Evolutionary conservation across 2,113 vertebrate species (phyloP), one percentile per base, ranked within the genome.

Genomic region (Leucoraja erinaceus): DNA sequence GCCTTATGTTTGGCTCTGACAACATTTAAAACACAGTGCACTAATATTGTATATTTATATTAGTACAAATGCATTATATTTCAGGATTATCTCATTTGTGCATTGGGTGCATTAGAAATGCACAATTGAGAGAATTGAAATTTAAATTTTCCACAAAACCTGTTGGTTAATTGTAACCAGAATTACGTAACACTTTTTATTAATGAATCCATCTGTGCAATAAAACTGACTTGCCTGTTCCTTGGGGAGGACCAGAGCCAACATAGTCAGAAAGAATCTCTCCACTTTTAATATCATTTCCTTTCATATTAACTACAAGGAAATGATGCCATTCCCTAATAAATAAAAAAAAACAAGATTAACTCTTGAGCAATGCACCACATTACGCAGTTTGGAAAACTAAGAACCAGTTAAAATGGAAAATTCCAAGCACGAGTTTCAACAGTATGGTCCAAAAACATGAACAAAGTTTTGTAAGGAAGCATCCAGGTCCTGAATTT

Each of bases 261-360:
- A 99, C 97, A 0, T 99, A 99, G 94, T 98, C 98, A 0, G 99
- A 99, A 94, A 99, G 95, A 93, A 98, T 96, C 0, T 94, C 95
- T 20, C 98, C 98, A 0, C 96, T 98, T 78, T 95, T 94, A 75
- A 99, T 94, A 0, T 99, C 94, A 0, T 97, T 98, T n/a, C 98
- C 99, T 90, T 98, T 99, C 97, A 99, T 98, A 96, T 99, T 99
- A 94, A 98, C 97, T 93, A 98, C 96, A 94, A 99, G 94, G 91
- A 98, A 99, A 94, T 99, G 99, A 93, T 99, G 98, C 98, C 98
- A 99, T 81, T 99, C 98, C 94, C 99, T 99, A 79, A 0, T 63
- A 54, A 12, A 54, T 5, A 38, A 91, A 91, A 66, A 72, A 72
- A 31, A 90, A 47, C 86, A 91, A 47, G 33, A 72, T 91, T 91